These are phyloP conservation scores for Colistium nudipinnis DNA, from an alignment of 2,113 vertebrate genomes.

Conservation along the genomic window DNA sequence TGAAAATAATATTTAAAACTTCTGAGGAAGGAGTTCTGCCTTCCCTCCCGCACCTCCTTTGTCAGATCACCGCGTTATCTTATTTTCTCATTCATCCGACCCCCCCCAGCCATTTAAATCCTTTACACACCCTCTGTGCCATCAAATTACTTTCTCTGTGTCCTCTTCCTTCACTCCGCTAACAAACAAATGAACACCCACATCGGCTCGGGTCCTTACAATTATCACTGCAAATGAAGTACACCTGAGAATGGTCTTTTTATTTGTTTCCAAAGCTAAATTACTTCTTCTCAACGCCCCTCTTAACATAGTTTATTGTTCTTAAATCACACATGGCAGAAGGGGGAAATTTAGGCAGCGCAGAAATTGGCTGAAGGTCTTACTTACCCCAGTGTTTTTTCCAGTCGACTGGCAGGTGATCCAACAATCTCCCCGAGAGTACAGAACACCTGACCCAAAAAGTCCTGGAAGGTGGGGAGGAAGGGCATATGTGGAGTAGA, in stretches of 20 bases:
- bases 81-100: conserved; percentile 1
- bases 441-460: conserved; percentile 94
- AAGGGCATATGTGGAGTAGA: background rate
- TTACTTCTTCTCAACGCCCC: background rate
- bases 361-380: conserved; percentile 25
- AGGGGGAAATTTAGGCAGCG: background rate
- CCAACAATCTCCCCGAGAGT: conserved; percentile 96
- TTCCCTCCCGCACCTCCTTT: conserved; percentile 17
- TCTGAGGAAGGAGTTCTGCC: conserved; percentile 42
- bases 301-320: conserved; percentile 21
- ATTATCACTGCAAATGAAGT: conserved; percentile 3
- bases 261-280: conserved; percentile 10
- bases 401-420: conserved; percentile 91
- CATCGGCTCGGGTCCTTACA: background rate
- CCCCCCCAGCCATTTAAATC: background rate
- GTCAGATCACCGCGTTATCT: conserved; percentile 46
- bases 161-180: background rate
- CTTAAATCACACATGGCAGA: conserved; percentile 25
- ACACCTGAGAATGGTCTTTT: background rate
- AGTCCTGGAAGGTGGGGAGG: conserved; percentile 83
- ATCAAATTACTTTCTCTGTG: conserved; percentile 16
- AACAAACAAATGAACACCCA: conserved; percentile 8
- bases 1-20: conserved; percentile 73
- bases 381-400: conserved; percentile 93
- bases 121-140: background rate